These are phyloP conservation scores for Gouania willdenowi DNA, from an alignment of 2,797 vertebrate species.

Conservation along the genomic window DNA sequence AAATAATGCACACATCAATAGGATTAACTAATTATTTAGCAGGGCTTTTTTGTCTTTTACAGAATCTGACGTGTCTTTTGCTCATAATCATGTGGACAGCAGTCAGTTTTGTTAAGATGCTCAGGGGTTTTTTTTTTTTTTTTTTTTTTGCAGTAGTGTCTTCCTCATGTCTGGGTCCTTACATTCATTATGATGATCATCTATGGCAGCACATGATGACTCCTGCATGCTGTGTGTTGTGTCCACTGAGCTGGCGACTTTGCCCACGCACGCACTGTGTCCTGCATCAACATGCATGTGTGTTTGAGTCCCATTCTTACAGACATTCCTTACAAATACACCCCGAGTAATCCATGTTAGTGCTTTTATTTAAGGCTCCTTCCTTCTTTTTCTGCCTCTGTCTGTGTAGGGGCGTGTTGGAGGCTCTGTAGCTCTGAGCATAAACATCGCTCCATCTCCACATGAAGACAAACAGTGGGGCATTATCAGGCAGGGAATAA, in stretches of 20 bases:
- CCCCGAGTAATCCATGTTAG: constrained; percentile 15
- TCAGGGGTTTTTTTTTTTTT: constrained; percentile 21
- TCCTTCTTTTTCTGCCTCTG: constrained; percentile 15
- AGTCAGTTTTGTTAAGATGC: constrained; percentile 18
- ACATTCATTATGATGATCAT: constrained; percentile 65
- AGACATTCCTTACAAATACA: constrained; percentile 36
- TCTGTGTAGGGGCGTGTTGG: constrained; percentile 19
- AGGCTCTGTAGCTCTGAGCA: constrained; percentile 41
- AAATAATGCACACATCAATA: constrained; percentile 4
- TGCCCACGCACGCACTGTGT: constrained; percentile 26
- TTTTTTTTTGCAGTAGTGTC: constrained; percentile 10
- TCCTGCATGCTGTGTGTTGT: constrained; percentile 44
- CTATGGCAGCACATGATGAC: constrained; percentile 56
- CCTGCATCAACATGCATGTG: constrained; percentile 16
- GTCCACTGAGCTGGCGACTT: constrained; percentile 46
- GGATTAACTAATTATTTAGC: not conserved
- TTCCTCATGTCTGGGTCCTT: constrained; percentile 33
- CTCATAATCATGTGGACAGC: constrained; percentile 24
- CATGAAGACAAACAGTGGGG: constrained; percentile 47
- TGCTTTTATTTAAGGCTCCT: constrained; percentile 16
- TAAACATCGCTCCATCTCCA: constrained; percentile 51
- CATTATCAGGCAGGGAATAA: constrained; percentile 45
- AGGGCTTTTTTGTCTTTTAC: not conserved
- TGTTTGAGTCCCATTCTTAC: constrained; percentile 13
- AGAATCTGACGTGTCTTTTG: constrained; percentile 9